A percentile compares a stretch with the other conserved stretches of the same genome.
Evolutionary conservation across 2,113 vertebrate species (phyloP).

Genomic region (Cyrtonyx montezumae): DNA sequence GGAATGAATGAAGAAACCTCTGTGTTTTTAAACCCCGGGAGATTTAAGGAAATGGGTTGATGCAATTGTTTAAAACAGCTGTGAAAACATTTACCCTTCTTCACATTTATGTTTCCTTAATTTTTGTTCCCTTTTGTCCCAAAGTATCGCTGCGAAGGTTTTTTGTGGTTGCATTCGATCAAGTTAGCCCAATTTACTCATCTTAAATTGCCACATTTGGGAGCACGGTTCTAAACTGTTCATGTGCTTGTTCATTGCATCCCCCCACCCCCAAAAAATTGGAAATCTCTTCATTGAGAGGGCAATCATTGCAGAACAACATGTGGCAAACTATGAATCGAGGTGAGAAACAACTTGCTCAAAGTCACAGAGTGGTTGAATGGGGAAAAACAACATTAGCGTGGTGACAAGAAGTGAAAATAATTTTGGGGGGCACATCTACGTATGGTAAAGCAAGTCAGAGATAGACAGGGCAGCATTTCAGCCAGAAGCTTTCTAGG

Average conservation of each 20-base stretch:
- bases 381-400: neutral
- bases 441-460: neutral
- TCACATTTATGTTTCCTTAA: neutral
- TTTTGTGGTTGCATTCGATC: neutral
- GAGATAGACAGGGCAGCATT: too few relatives aligned
- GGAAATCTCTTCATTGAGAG: neutral
- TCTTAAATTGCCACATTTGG: neutral
- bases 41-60: neutral
- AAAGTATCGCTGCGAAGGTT: neutral
- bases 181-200: neutral
- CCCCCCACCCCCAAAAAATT: neutral
- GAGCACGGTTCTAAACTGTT: neutral
- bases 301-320: neutral
- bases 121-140: neutral
- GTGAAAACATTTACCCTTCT: neutral
- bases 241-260: neutral
- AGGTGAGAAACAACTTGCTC: neutral
- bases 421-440: neutral
- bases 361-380: neutral
- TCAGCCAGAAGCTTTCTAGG: too few relatives aligned
- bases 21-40: neutral
- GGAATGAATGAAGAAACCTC: neutral
- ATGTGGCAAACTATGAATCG: neutral
- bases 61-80: neutral
- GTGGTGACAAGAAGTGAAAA: neutral